Conservation (phyloP, 35 echinoderm and acorn worm species). For the Anneissia japonica region DNA sequence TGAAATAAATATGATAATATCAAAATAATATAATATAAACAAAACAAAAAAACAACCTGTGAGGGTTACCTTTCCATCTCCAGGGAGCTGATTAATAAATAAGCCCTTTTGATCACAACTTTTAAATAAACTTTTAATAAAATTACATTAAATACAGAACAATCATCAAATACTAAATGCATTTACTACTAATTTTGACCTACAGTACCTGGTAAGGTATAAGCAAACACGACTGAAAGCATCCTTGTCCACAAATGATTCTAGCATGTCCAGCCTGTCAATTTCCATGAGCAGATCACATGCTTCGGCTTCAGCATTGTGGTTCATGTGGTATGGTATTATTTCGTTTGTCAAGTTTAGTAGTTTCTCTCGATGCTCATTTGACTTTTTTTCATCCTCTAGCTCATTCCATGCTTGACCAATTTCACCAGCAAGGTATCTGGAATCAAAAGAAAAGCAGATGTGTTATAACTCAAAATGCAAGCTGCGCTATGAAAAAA, state of each 20-base stretch:
- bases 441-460: constrained; percentile 16
- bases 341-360: constrained; percentile 69
- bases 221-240: constrained; percentile 79
- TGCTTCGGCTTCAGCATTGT: constrained; percentile 95
- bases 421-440: constrained; percentile 88
- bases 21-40: too few relatives aligned
- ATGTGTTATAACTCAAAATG: too few relatives aligned
- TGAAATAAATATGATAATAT: too few relatives aligned
- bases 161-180: neutral
- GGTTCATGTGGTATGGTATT: constrained; percentile 92
- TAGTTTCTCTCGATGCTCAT: constrained; percentile 46
- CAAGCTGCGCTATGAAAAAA: too few relatives aligned
- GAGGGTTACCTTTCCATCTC: too few relatives aligned
- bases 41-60: too few relatives aligned
- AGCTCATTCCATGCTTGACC: constrained; percentile 78
- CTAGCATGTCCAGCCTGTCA: constrained; percentile 71
- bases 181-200: too few relatives aligned
- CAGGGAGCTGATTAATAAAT: too few relatives aligned
- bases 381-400: constrained; percentile 53
- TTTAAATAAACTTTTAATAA: too few relatives aligned
- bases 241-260: constrained; percentile 79
- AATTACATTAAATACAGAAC: too few relatives aligned
- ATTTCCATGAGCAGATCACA: constrained; percentile 98
- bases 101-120: too few relatives aligned
- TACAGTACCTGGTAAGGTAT: constrained; percentile 84